These are phyloP conservation scores for Aphelinus atriplicis DNA, from an alignment of 1,140 invertebrate genomes.

Conservation along the genomic window DNA sequence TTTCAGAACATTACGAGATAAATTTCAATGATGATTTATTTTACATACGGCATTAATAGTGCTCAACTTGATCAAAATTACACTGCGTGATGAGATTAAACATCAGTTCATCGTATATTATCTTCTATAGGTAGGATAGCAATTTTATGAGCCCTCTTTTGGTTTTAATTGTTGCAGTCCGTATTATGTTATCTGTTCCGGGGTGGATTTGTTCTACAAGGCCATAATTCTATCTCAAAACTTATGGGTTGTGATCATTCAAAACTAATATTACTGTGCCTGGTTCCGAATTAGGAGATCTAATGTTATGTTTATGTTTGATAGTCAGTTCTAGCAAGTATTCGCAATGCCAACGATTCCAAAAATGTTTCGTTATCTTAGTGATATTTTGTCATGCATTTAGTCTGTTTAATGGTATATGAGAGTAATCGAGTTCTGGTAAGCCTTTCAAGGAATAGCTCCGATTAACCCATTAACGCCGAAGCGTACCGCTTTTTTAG, in stretches of 20 bases:
- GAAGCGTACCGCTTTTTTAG: no score
- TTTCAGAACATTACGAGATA: no score
- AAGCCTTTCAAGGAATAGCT: constrained; percentile 1
- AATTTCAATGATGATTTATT: no score
- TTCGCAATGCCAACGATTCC: constrained; percentile 46
- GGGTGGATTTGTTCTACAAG: constrained; percentile 20
- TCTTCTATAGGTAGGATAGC: no score
- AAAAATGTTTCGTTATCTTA: constrained; percentile 46
- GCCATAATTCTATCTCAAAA: constrained; percentile 20
- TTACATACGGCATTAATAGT: no score
- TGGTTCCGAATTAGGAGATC: constrained; percentile 40
- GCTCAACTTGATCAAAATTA: no score
- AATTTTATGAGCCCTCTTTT: no score
- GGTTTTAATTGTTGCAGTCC: no score
- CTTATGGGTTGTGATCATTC: constrained; percentile 18
- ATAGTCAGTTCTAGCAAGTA: constrained; percentile 44
- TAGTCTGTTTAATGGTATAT: constrained; percentile 28
- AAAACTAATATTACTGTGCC: constrained; percentile 22
- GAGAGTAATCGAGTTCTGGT: not conserved
- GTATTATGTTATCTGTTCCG: constrained; percentile 5
- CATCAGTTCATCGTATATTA: no score
- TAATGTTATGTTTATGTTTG: constrained; percentile 47
- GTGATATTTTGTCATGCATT: constrained; percentile 10
- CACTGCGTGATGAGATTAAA: no score
- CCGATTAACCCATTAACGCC: no score